Base-by-base conservation (phyloP, 2,113 vertebrate species). In the Barbus barbus region DNA sequence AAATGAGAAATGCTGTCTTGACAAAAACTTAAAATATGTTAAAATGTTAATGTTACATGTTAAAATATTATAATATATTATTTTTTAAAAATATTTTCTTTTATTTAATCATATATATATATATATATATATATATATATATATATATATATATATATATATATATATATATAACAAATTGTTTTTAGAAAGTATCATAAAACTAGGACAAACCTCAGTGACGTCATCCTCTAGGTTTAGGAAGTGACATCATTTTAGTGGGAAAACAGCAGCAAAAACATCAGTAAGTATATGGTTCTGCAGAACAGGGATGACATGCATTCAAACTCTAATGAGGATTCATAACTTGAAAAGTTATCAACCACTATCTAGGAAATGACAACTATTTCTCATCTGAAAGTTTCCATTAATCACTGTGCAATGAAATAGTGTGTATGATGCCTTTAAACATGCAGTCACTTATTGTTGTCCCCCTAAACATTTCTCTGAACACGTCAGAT, bases 401-500 rank as follows among this genome's bases (percentile, higher is more conserved):
- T 58, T 71, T 22, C 0, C 65, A 36, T 69, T 69, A 69, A 69
- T 73, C 51, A 18, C 22, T 31, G 28, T 3, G 5, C 9, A 60
- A 67, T 36, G 3, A 76, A 69, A 13, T 28, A 3, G 9, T 86
- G 36, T 60, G 51, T 78, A 33, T 53, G 71, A 13, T 11, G 16
- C 13, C 33, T 72, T 60, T 48, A 41, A 33, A 81, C 53, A 9
- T 67, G 44, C 60, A 12, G 72, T 58, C n/a, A 3, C 56, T 36
- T 33, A 38, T 58, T 48, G 9, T 75, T 61, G 9, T 5, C 33
- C 48, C 33, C 4, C 9, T 38, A 65, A 77, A 78, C 56, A 60
- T 80, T 33, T 9, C 56, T 38, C 24, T 71, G 51, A 75, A 78
- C 5, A 65, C 36, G 76, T 83, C 51, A 78, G 53, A 81, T 86